Evolutionary conservation across 2,113 vertebrate genomes (phyloP), one percentile per base, ranked within the genome.

Genomic region (Charina bottae): DNA sequence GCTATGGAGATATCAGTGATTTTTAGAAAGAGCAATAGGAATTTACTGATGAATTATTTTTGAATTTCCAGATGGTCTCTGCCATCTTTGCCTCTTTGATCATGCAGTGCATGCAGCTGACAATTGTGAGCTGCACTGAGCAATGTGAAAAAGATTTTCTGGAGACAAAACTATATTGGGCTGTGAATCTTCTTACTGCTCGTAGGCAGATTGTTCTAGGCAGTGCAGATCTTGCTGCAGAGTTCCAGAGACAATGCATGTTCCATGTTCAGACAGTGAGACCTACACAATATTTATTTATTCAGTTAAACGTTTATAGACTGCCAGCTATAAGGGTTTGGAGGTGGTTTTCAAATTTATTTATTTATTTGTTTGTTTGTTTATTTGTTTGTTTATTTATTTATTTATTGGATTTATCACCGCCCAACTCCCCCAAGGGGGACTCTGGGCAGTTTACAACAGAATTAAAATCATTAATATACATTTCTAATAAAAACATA

Each of bases 61-160:
- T 90, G n/a, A 83, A 37, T 78, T 89, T 89, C 64, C n/a, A 54
- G 46, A 89, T 55, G 28, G 64, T 13, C 19, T 55, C 11, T 15
- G 78, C 56, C 53, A 56, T 90, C 23, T 90, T 90, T 59, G 54
- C 15, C 33, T 72, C 28, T 89, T 62, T 90, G 28, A 85, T n/a
- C 26, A 84, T 13, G 13, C 26, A 62, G 78, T 49, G 12, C 13
- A 17, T 46, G 72, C 24, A 46, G 13, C 55, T 84, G 72, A 46
- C 37, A 83, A 33, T 84, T 83, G 33, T 59, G 24, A 54, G 58
- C 55, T 42, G 62, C 58, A 23, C 7, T 19, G 11, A 84, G 37
- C 23, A 2, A 26, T 26, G 23, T 56, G 3, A 33, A 83, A 60
- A 85, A n/a, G 10, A 10, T 53, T 85, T 90, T 62, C 26, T 42